Percentiles rank a stretch among this genome's conserved stretches.
phyloP scores from a whole-genome alignment of 35 echinoderm and acorn worm species.

The Eucidaris tribuloides region DNA sequence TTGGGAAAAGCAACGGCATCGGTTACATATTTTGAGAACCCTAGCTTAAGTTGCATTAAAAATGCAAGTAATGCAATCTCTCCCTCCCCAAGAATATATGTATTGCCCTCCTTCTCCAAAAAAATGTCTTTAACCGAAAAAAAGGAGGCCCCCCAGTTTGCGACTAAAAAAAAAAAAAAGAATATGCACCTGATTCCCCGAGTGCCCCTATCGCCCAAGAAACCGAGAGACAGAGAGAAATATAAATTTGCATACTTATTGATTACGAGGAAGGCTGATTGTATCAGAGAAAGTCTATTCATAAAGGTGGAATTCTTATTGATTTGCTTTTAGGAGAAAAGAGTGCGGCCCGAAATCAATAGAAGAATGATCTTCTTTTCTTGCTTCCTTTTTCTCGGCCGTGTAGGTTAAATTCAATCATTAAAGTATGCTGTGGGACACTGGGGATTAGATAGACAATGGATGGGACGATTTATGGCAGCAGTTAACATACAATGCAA shows the following conservation, averaged over 20 bases:
- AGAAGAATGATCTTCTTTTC: not conserved
- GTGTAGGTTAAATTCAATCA: too few relatives aligned
- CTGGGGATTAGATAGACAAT: too few relatives aligned
- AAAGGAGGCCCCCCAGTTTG: too few relatives aligned
- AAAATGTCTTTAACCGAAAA: not conserved
- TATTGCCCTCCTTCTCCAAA: not conserved
- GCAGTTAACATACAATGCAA: too few relatives aligned
- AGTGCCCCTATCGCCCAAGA: not conserved
- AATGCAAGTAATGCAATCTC: not conserved
- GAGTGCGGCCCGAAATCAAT: not conserved
- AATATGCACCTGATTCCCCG: too few relatives aligned
- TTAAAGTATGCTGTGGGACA: too few relatives aligned
- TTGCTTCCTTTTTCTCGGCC: not conserved
- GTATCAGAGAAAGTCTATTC: not conserved
- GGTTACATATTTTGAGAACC: conserved; percentile 21
- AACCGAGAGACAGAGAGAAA: not conserved
- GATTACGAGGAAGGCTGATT: not conserved
- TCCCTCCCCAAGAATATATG: not conserved
- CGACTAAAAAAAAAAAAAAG: too few relatives aligned
- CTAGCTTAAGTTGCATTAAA: not conserved
- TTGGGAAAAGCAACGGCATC: not conserved
- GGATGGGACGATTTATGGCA: too few relatives aligned
- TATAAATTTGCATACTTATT: conserved; percentile 31
- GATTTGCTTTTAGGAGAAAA: not conserved
- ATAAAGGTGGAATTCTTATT: conserved; percentile 1